phyloP scores from a whole-genome alignment of 2,797 vertebrate genomes.

The Synaphobranchus kaupii region DNA sequence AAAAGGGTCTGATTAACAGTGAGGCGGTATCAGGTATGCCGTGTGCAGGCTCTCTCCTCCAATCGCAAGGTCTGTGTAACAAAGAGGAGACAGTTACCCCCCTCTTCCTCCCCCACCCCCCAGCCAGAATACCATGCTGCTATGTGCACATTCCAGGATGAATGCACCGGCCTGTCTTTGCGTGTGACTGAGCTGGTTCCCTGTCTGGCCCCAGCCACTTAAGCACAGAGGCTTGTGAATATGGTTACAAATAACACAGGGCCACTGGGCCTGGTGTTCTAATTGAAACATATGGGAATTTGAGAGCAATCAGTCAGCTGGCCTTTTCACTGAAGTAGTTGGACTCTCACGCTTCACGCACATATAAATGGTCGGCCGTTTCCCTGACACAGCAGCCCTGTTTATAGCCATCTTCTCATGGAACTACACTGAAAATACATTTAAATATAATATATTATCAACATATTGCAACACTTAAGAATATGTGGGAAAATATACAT shows the following conservation, averaged over 20 bases:
- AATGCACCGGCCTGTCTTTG: slow-evolving; percentile 18
- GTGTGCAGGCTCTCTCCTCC: background rate
- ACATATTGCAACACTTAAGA: too few relatives aligned
- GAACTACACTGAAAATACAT: too few relatives aligned
- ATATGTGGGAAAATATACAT: too few relatives aligned
- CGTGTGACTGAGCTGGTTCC: background rate
- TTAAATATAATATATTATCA: too few relatives aligned
- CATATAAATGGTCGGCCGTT: background rate
- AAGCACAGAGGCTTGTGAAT: background rate
- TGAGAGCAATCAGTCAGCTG: background rate
- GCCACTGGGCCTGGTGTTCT: background rate
- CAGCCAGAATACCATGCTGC: background rate
- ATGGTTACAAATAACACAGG: slow-evolving; percentile 2
- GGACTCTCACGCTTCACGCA: background rate
- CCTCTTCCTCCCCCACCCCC: background rate
- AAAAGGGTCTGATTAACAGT: slow-evolving; percentile 9
- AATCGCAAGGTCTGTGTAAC: background rate
- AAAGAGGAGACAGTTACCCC: slow-evolving; percentile 10
- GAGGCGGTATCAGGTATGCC: background rate
- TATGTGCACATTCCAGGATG: slow-evolving; percentile 16
- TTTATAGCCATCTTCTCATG: too few relatives aligned
- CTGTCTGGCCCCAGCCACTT: slow-evolving; percentile 18
- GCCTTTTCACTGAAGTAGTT: background rate
- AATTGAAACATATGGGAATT: slow-evolving; percentile 1
- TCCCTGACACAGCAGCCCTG: background rate